Base-by-base conservation (phyloP, 2,113 vertebrate genomes). In the Passer montanus region DNA sequence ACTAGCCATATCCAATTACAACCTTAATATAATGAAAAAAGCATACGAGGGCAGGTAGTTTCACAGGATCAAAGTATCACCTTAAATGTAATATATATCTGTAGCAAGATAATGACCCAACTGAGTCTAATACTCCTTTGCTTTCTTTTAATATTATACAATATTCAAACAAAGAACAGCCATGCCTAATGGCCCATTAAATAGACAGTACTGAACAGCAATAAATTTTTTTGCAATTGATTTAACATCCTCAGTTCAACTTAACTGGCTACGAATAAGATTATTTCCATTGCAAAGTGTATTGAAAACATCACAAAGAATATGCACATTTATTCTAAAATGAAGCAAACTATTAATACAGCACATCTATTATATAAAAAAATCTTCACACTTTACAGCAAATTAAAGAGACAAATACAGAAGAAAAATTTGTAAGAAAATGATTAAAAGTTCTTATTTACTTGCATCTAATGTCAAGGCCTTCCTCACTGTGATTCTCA, bases 151-250 rank as follows among this genome's bases (percentile, higher is more conserved):
- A 43, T 92, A 89, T 93, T 96, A 90, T 64, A 94, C 84, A 93
- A 90, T 91, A 95, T 41, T 95, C 82, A 85, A 94, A 97, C 84
- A 93, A 97, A 97, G 97, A 97, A 96, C 41, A 98, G 86, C 72
- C 75, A 93, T 82, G 79, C 83, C 90, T 97, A 97, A 98, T 97
- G 97, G 95, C 19, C 95, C 97, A 97, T 97, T 98, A 98, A 98
- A 98, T 97, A 96, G 97, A 93, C 93, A 97, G 96, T 92, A 98
- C 90, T 94, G 96, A 97, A 92, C 64, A 96, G 93, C 88, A 94
- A 93, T 96, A 96, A 93, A 66, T 95, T 97, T 94, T 97, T 96
- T 97, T 97, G 88, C 97, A 97, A 97, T 93, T 94, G 95, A 95
- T 97, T 98, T 97, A 98, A 97, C 94, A 95, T 87, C 87, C 82